A percentile compares a stretch with the other conserved stretches of the same genome.
Conservation (phyloP, 2,113 vertebrate species). For the Gasterosteus aculeatus region DNA sequence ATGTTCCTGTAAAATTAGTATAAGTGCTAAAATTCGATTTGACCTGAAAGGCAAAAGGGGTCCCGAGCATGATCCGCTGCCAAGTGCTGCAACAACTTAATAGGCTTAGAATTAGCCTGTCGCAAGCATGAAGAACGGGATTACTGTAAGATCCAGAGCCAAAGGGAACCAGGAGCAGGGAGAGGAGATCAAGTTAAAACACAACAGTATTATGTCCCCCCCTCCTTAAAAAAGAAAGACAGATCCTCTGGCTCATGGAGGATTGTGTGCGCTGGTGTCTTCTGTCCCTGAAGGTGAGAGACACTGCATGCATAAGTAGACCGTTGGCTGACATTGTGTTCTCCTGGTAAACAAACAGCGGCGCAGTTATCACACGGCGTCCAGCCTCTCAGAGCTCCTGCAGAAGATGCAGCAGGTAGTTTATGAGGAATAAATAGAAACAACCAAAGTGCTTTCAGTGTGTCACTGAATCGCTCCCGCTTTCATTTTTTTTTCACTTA, state of each 20-base stretch:
- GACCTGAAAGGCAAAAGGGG: constrained; percentile 65
- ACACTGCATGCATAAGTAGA: constrained; percentile 47
- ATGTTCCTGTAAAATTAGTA: constrained; percentile 15
- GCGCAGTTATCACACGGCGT: constrained; percentile 35
- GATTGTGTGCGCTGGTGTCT: constrained; percentile 50
- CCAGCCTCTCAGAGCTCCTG: constrained; percentile 32
- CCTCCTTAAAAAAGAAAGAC: constrained; percentile 13
- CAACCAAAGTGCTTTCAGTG: constrained; percentile 55
- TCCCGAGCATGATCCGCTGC: constrained; percentile 50
- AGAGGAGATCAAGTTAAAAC: constrained; percentile 70
- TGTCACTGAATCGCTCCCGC: constrained; percentile 6
- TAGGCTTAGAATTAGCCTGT: constrained; percentile 75
- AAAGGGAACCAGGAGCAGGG: constrained; percentile 49
- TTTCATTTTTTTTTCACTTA: background rate
- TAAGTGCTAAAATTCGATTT: constrained; percentile 56
- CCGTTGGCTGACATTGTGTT: constrained; percentile 48
- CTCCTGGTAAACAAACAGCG: constrained; percentile 51
- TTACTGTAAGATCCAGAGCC: constrained; percentile 66
- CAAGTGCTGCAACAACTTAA: constrained; percentile 69
- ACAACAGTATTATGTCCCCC: constrained; percentile 60
- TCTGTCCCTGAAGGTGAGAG: constrained; percentile 66
- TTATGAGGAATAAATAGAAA: constrained; percentile 30
- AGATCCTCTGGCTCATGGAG: constrained; percentile 58
- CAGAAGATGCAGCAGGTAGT: constrained; percentile 21
- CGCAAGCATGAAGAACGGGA: constrained; percentile 71